A percentile compares a stretch with the other conserved stretches of the same genome.
Conservation (phyloP, 64 coral and sea anemone genomes). For the Cladopsammia gracilis region DNA sequence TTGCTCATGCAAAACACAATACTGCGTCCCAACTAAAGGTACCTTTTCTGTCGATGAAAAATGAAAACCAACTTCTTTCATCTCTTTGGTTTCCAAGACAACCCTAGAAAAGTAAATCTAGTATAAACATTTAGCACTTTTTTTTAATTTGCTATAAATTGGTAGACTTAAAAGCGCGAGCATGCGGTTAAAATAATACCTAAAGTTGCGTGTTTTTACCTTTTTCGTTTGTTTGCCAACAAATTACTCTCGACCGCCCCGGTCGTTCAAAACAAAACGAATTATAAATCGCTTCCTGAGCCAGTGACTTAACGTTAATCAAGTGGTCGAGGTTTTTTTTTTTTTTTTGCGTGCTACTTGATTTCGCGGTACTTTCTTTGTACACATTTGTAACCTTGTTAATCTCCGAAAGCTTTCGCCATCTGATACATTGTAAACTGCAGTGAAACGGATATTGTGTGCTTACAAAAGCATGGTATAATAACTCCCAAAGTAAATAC, state of each 20-base stretch:
- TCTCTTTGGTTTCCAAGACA: background rate
- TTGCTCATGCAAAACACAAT: constrained; percentile 47
- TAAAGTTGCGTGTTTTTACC: too few species aligned
- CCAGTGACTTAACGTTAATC: too few species aligned
- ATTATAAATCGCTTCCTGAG: too few species aligned
- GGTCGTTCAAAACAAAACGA: too few species aligned
- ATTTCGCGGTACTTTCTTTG: constrained; percentile 26
- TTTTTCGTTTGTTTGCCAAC: too few species aligned
- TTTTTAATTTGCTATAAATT: too few species aligned
- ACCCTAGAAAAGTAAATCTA: too few species aligned
- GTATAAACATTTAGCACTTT: too few species aligned
- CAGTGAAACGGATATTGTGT: background rate
- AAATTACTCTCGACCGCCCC: too few species aligned
- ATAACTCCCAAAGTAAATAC: background rate
- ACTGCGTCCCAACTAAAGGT: constrained; percentile 39
- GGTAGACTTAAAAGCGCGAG: too few species aligned
- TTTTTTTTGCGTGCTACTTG: constrained; percentile 1
- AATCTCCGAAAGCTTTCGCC: constrained; percentile 31
- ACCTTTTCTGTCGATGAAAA: background rate
- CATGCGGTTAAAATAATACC: too few species aligned
- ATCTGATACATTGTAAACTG: constrained; percentile 29
- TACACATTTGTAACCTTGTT: constrained; percentile 8
- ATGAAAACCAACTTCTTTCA: background rate
- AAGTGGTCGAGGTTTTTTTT: too few species aligned
- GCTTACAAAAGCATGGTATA: background rate